A percentile compares a stretch with the other conserved stretches of the same genome.
phyloP scores from a whole-genome alignment of 1,140 invertebrate genomes.

The Drosophila albomicans region DNA sequence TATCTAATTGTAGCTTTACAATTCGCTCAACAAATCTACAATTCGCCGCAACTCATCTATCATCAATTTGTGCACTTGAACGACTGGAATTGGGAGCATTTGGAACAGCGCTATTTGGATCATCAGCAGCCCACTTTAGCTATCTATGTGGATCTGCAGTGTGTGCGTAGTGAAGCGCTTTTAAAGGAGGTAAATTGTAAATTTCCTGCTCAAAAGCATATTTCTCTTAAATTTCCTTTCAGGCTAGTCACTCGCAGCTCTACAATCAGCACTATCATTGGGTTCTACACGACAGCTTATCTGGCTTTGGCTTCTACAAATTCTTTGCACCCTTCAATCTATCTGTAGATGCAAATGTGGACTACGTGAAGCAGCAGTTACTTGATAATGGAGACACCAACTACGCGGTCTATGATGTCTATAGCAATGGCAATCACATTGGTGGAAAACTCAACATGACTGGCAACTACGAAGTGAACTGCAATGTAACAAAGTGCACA shows the following conservation, averaged over 20 bases:
- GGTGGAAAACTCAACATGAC: conserved; percentile 77
- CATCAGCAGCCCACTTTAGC: conserved; percentile 60
- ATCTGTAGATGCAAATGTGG: conserved; percentile 74
- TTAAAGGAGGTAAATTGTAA: conserved; percentile 46
- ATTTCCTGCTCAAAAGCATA: neutral
- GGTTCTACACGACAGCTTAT: conserved; percentile 62
- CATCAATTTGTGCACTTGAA: conserved; percentile 63
- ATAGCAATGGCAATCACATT: conserved; percentile 74
- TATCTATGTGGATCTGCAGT: conserved; percentile 70
- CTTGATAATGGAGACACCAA: neutral
- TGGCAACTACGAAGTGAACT: conserved; percentile 54
- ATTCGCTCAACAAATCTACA: conserved; percentile 41
- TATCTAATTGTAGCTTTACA: conserved; percentile 41
- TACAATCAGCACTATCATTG: conserved; percentile 79
- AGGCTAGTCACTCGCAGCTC: conserved; percentile 58
- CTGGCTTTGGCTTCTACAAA: conserved; percentile 26
- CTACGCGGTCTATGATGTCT: conserved; percentile 69
- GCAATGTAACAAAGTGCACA: conserved; percentile 34
- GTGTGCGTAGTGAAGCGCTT: conserved; percentile 34
- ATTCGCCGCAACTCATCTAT: conserved; percentile 49
- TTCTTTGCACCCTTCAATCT: conserved; percentile 58
- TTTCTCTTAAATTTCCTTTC: neutral
- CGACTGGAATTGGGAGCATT: conserved; percentile 34
- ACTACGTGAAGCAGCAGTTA: conserved; percentile 33
- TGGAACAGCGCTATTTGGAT: conserved; percentile 56